Evolutionary conservation across 1,140 invertebrate genomes (phyloP).

Genomic region (Drosophila mayri): DNA sequence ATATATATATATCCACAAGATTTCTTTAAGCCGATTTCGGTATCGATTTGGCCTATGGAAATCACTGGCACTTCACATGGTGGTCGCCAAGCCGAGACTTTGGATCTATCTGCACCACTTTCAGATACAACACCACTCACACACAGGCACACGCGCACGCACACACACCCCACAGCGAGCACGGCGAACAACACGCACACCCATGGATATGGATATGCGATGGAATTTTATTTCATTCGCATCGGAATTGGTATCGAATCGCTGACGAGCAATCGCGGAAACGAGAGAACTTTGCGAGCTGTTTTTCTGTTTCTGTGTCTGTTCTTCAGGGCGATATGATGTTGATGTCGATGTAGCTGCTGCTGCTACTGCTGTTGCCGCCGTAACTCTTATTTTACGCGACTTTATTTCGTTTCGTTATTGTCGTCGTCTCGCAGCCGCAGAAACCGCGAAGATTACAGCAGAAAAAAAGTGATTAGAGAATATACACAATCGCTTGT

Average conservation of each 20-base stretch:
- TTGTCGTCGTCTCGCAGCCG: conserved; percentile 31
- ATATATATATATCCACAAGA: conserved; percentile 36
- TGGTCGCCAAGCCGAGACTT: conserved; percentile 42
- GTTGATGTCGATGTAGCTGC: conserved; percentile 29
- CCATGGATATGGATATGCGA: conserved; percentile 41
- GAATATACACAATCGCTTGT: conserved; percentile 22
- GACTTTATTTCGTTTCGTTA: conserved; percentile 28
- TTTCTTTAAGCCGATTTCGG: conserved; percentile 27
- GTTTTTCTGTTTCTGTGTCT: conserved; percentile 60
- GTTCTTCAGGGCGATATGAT: conserved; percentile 49
- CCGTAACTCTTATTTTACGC: conserved; percentile 43
- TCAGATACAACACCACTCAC: conserved; percentile 27
- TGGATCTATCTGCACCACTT: conserved; percentile 42
- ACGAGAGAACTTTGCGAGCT: conserved; percentile 54
- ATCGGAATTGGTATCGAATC: conserved; percentile 60
- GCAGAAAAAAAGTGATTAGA: conserved; percentile 44
- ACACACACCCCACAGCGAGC: conserved; percentile 19
- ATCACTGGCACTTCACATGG: conserved; percentile 58
- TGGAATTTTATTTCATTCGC: conserved; percentile 46
- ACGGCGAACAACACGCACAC: conserved; percentile 21
- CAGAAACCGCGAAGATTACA: conserved; percentile 66
- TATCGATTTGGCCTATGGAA: conserved; percentile 38
- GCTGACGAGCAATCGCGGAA: conserved; percentile 63
- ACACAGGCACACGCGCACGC: conserved; percentile 19
- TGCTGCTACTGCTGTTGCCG: conserved; percentile 32